Evolutionary conservation across 2,888 invertebrate species (phyloP).

Genomic region (Mesorhabditis belari): DNA sequence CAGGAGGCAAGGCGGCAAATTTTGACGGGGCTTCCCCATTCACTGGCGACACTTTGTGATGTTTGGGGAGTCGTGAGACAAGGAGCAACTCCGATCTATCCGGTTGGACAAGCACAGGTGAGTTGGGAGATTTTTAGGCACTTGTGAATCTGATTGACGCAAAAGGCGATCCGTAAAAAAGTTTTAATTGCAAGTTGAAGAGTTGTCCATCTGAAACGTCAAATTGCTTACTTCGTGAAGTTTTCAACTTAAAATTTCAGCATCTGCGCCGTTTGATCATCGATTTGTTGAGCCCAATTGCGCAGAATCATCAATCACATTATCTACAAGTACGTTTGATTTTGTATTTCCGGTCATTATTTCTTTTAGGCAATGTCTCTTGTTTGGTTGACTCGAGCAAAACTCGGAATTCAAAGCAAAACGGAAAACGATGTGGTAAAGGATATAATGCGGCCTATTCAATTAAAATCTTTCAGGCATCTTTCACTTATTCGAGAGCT

Average conservation of each 20-base stretch:
- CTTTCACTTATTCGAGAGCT: conserved; percentile 48
- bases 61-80: conserved; percentile 70
- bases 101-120: conserved; percentile 39
- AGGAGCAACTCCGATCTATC: conserved; percentile 40
- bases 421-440: conserved; percentile 16
- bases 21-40: conserved; percentile 72
- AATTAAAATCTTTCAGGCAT: conserved; percentile 10
- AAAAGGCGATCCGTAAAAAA: too few species aligned
- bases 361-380: conserved; percentile 76
- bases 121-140: background rate
- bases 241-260: conserved; percentile 52
- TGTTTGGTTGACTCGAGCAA: conserved; percentile 68
- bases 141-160: background rate
- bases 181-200: too few species aligned
- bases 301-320: conserved; percentile 67
- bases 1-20: conserved; percentile 67
- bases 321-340: background rate
- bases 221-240: background rate
- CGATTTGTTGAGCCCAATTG: conserved; percentile 76
- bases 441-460: conserved; percentile 10
- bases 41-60: conserved; percentile 70
- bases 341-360: conserved; percentile 58
- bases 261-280: conserved; percentile 72
- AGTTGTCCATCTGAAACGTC: too few species aligned
- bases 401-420: conserved; percentile 2